Evolutionary conservation across 2,888 invertebrate species (phyloP), one percentile per base, ranked within the genome.

Genomic region (Ophion slaviceki): DNA sequence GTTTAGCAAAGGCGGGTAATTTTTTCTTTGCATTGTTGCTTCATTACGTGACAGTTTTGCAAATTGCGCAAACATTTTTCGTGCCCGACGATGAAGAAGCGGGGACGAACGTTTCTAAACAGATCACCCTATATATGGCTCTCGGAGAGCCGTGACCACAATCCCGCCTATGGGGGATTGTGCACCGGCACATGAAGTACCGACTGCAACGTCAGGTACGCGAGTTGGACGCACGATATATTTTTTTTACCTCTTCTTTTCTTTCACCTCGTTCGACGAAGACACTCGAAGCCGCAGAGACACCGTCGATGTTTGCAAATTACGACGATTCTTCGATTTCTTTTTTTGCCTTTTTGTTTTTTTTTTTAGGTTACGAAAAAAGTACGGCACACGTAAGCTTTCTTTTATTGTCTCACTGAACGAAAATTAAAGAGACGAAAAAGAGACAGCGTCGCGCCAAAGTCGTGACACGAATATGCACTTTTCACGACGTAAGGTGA

Each of bases 51-150:
- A 11, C 1, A 3, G 47, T 47, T 47, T 47, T 14, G 11, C 47
- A 40, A 40, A 40, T 7, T 47, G 14, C 14, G 10, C 47, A 4
- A 14, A 14, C 1, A 47, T 14, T 47, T 47, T 47, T 4, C 14
- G 11, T 14, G 11, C 14, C 47, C 14, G 11, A 47, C 14, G 47
- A 14, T 47, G 47, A 47, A 47, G 47, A 47, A 47, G 14, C 47
- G 14, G 11, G 1, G 47, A 47, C 36, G 20, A 45, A 59, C 47
- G 64, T 40, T 59, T 77, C 77, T 28, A 81, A 83, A 80, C 53
- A 71, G 84, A 81, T 67, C 86, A 82, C 82, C 80, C 80, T 86
- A 57, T 86, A 87, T 82, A 87, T 77, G 86, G 87, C 62, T 64
- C 62, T 64, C 59, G 68, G 61, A 80, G 53, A 81, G 80, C 85